Evolutionary conservation across 1,140 invertebrate genomes (phyloP).

Genomic region (Parasteatoda tepidariorum): DNA sequence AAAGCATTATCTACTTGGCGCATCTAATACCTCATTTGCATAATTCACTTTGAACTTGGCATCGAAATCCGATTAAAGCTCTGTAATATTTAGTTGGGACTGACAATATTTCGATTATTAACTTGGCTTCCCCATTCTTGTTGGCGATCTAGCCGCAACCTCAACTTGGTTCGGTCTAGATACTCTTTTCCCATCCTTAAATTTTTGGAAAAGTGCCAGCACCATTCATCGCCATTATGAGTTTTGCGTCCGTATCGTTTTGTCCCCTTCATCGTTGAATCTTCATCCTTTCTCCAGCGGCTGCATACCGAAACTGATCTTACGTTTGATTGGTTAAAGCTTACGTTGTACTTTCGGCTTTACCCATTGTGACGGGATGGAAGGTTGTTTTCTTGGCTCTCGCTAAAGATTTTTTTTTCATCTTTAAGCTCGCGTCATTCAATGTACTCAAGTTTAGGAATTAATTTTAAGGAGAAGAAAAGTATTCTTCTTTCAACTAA

Average conservation of each 20-base stretch:
- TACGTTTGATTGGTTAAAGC: not conserved
- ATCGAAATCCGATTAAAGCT: not conserved
- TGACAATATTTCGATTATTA: not conserved
- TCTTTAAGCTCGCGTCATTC: too few relatives aligned
- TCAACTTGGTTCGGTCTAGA: conserved; percentile 21
- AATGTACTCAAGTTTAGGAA: too few relatives aligned
- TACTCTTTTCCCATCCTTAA: conserved; percentile 11
- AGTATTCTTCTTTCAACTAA: too few relatives aligned
- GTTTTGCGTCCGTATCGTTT: conserved; percentile 12
- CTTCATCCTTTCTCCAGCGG: not conserved
- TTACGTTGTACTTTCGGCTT: not conserved
- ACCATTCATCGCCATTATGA: conserved; percentile 40
- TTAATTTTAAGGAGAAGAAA: too few relatives aligned
- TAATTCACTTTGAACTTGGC: not conserved
- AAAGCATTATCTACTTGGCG: too few relatives aligned
- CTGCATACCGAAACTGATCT: not conserved
- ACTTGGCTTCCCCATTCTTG: not conserved
- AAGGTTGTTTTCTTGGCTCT: not conserved
- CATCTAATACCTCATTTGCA: not conserved
- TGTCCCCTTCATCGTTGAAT: not conserved
- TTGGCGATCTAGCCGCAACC: not conserved
- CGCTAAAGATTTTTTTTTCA: too few relatives aligned
- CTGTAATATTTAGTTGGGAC: not conserved
- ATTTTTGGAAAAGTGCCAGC: conserved; percentile 39
- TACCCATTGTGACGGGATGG: not conserved